Evolutionary conservation across 2,113 vertebrate species (phyloP), one percentile per base, ranked within the genome.

Genomic region (Gallinago jamesoni): DNA sequence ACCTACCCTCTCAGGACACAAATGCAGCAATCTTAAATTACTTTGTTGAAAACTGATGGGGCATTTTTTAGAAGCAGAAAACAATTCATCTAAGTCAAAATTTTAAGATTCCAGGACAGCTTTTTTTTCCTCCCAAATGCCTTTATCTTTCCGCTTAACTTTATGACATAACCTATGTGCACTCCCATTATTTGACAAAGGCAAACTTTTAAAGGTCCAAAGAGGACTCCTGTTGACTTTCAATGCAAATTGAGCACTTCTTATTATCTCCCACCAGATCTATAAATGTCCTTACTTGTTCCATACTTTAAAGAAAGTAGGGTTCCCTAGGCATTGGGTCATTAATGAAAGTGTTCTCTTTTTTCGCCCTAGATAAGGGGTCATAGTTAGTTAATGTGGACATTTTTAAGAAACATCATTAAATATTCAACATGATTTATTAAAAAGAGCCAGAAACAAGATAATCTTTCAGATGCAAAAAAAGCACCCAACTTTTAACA

Each of bases 351-450:
- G 25, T 48, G 56, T 72, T 94, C 68, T 87, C 64, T 94, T 93
- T 95, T 93, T 52, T 74, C 89, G 76, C 47, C 60, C 86, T 95
- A 74, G 83, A 87, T 84, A 96, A 90, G 37, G 41, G 89, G 86
- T 87, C 86, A 64, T 39, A 23, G 30, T 74, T 39, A 23, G 27
- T 77, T 95, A 84, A 89, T 68, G 16, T 90, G 52, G 52, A 56
- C 60, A 67, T 89, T 92, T 93, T 81, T 39, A 87, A 86, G 80
- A 90, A 94, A 80, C 27, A 27, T 45, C n/a, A 63, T 95, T 77
- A 92, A 88, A 67, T 50, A 93, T 95, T 94, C 50, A 88, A 70
- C 41, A 55, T 50, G 17, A 55, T n/a, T 77, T 90, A 77, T 80
- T 86, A 89, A 92, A 91, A 93, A 64, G 45, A 77, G 50, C 41